Base-by-base conservation (phyloP, 1,140 invertebrate genomes). In the Pogonognathellus flavescens region DNA sequence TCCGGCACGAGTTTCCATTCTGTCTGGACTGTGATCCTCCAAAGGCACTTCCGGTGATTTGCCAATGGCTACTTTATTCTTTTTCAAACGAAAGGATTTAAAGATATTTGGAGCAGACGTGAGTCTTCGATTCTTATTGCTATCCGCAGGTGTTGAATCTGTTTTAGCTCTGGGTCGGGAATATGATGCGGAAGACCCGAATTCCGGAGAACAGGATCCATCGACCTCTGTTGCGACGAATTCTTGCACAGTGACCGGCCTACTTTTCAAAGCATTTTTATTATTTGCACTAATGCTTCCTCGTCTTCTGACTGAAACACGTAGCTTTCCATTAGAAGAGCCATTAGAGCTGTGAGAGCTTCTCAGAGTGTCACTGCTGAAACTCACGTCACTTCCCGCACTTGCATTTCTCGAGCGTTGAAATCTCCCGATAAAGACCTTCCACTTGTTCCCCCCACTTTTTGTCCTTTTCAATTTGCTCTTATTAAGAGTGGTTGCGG, bases 1-100 rank as follows among this genome's bases (percentile, higher is more conserved):
- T 10, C 20, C 62, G 9, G 25, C 31, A 18, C 49, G 70, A 14
- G 70, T 49, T 49, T 41, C 9, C 13, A 9, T 10, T 76, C 53
- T 72, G 25, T 16, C 66, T 49, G 66, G 25, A 18, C 31, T 76
- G 49, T 76, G 70, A 76, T 76, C 49, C 49, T 76, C 70, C 41
- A 18, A 76, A 76, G 70, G 70, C 41, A 50, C 70, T 81, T 81
- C 80, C 53, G 22, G 22, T 25, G 53, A 50, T 49, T 41, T 62
- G 14, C 59, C 81, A 86, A 20, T 80, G 20, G 82, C 82, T 55
- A 87, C 84, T 87, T 87, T 87, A 70, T 87, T 87, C 49, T 87
- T 87, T 59, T 87, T 87, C 31, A 87, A 62, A 11, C 86, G 86
- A 70, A 87, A 87, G 18, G 86, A 87, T 52, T 84, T 81, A 13